Conservation (phyloP, 2,113 vertebrate genomes). For the Aplodontia rufa region DNA sequence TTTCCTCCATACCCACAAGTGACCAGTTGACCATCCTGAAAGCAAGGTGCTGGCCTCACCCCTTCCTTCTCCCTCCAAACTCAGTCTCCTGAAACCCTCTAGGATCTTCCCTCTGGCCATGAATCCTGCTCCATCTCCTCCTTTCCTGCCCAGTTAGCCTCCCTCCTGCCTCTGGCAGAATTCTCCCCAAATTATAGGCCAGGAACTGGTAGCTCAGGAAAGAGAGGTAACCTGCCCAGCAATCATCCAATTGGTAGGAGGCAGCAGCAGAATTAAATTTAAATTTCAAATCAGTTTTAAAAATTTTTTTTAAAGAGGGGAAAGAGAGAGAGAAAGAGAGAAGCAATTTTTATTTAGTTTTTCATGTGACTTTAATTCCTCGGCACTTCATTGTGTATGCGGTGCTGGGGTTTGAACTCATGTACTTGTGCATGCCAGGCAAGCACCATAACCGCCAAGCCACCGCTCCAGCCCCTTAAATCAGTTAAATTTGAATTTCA, state of each 20-base stretch:
- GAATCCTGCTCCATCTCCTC: neutral
- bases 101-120: too few relatives aligned
- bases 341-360: too few relatives aligned
- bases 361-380: too few relatives aligned
- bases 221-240: neutral
- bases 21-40: fast-evolving
- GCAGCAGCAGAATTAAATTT: neutral
- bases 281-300: neutral
- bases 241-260: neutral
- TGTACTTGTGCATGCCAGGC: too few relatives aligned
- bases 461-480: too few relatives aligned
- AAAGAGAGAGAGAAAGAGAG: too few relatives aligned
- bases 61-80: neutral
- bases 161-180: neutral
- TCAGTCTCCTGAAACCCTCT: neutral
- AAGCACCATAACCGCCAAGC: too few relatives aligned
- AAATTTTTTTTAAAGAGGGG: too few relatives aligned
- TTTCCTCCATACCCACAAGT: neutral
- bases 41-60: neutral
- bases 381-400: too few relatives aligned
- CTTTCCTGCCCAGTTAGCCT: neutral
- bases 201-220: neutral
- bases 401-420: too few relatives aligned
- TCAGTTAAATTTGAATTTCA: conserved; percentile 30
- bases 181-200: neutral